These are phyloP conservation scores for Saccostrea glomerata DNA, from an alignment of 1,140 invertebrate genomes.

Conservation along the genomic window DNA sequence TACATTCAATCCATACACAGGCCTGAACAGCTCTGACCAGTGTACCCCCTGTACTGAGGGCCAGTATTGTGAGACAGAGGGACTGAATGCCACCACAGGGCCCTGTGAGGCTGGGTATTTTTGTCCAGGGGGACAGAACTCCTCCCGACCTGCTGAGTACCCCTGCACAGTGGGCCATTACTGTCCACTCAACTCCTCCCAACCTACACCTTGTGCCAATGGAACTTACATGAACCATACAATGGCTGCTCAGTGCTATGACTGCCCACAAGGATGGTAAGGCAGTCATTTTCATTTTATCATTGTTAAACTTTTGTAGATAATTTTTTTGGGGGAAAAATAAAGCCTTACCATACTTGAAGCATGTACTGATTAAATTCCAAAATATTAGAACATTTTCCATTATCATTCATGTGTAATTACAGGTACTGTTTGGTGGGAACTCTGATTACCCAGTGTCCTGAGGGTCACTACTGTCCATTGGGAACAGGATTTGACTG, in stretches of 20 bases:
- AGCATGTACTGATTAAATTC: too few species aligned
- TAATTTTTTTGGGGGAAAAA: too few species aligned
- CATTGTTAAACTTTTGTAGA: too few species aligned
- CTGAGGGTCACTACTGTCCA: constrained; percentile 73
- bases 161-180: constrained; percentile 72
- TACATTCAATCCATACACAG: constrained; percentile 69
- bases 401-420: neutral
- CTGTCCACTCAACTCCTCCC: constrained; percentile 66
- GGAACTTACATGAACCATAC: constrained; percentile 77
- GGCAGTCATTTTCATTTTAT: constrained; percentile 34
- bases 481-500: constrained; percentile 72
- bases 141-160: constrained; percentile 64
- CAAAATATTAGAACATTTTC: too few species aligned
- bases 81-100: constrained; percentile 65
- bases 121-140: constrained; percentile 73
- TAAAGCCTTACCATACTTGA: too few species aligned
- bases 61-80: constrained; percentile 69
- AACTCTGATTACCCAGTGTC: constrained; percentile 68
- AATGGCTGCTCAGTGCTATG: constrained; percentile 68
- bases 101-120: constrained; percentile 73
- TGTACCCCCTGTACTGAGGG: constrained; percentile 74
- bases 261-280: constrained; percentile 75
- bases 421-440: constrained; percentile 74
- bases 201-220: constrained; percentile 69
- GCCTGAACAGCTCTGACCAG: constrained; percentile 64